Percentiles rank a stretch among this genome's conserved stretches.
phyloP scores from a whole-genome alignment of 2,797 vertebrate genomes.

The Sebastes minor region DNA sequence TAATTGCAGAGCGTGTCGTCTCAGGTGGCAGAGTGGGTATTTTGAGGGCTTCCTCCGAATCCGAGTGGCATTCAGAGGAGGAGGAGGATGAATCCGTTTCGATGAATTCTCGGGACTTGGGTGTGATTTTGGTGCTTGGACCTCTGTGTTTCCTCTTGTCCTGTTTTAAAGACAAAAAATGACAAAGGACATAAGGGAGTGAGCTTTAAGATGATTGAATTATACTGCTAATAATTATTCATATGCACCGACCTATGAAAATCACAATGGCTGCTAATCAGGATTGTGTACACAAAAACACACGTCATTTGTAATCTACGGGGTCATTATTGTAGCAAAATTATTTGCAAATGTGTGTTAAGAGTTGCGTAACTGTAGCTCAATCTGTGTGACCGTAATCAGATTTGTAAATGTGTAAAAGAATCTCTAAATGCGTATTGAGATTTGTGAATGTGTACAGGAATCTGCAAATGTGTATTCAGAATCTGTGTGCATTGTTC shows the following conservation, averaged over 20 bases:
- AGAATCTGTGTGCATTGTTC: too few relatives aligned
- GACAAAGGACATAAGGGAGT: background rate
- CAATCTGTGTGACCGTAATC: too few relatives aligned
- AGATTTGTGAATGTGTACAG: too few relatives aligned
- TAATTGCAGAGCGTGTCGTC: slow-evolving; percentile 39
- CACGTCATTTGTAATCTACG: too few relatives aligned
- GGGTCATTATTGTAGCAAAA: too few relatives aligned
- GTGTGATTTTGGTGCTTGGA: slow-evolving; percentile 89
- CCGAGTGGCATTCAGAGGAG: slow-evolving; percentile 93
- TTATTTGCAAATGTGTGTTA: too few relatives aligned
- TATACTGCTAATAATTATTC: background rate
- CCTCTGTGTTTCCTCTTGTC: slow-evolving; percentile 96
- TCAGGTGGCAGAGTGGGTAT: slow-evolving; percentile 75
- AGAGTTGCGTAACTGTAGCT: too few relatives aligned
- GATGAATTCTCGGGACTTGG: slow-evolving; percentile 96
- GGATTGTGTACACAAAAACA: background rate
- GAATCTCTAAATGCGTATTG: fast-evolving
- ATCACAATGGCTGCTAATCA: background rate
- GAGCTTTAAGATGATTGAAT: background rate
- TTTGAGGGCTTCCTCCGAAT: slow-evolving; percentile 90
- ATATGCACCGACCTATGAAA: background rate
- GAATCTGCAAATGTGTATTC: too few relatives aligned
- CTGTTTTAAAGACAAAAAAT: slow-evolving; percentile 46
- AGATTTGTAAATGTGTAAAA: too few relatives aligned
- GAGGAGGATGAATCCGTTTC: slow-evolving; percentile 95